Evolutionary conservation across 1,140 invertebrate genomes (phyloP), one percentile per base, ranked within the genome.

Genomic region (Oreohelix idahoensis): DNA sequence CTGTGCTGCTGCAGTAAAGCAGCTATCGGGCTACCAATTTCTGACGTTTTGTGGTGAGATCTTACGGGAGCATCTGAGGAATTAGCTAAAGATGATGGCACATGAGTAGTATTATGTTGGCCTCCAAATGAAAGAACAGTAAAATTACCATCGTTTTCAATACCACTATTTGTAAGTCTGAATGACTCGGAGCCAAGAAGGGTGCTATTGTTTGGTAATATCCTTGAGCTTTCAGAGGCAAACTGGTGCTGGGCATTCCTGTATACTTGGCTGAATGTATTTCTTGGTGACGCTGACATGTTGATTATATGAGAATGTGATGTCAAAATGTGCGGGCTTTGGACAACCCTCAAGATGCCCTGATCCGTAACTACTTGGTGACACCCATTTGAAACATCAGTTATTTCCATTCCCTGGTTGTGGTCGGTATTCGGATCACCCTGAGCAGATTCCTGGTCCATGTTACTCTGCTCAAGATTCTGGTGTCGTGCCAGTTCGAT

Each of bases 1-100:
- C 79, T 70, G n/a, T 80, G 42, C 79, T 80, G 79, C 32, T 80
- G 79, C 1, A 71, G 66, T n/a, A 80, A 53, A 20, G 53, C 77
- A 39, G 53, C 35, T 13, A 45, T 69, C 17, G 77, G 77, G 36
- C 45, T 76, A 32, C 45, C 23, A 29, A 29, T 35, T n/a, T 36
- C 42, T 35, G 26, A 29, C 10, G 39, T 0, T 42, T 73, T 73
- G 11, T 73, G 36, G 8, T 49, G 75, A 5, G 10, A 1, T 10
- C 32, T 58, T 8, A 13, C 1, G 49, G 5, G 8, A 20, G 4
- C 20, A n/a, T 36, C 20, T 20, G 77, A 15, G 20, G 39, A 38
- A 39, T 11, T 15, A 79, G 58, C 5, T 1, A 69, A 29, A 66
- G 32, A 26, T 32, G 36, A 32, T 32, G 36, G 58, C 10, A n/a